These are phyloP conservation scores for Delichon dasypus DNA, from an alignment of 2,797 vertebrate genomes.

Conservation along the genomic window DNA sequence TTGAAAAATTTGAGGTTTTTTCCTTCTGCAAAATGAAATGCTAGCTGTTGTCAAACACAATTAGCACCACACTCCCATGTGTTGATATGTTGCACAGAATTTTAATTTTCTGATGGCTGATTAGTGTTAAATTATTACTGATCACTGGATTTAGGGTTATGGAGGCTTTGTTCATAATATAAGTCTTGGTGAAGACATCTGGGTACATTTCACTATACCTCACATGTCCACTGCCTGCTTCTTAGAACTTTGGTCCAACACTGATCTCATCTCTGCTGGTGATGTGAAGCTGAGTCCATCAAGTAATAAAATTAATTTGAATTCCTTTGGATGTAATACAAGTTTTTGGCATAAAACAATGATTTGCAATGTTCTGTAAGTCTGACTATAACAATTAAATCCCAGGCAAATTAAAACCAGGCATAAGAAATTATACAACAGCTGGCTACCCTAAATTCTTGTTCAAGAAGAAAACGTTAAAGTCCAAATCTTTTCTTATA, in stretches of 20 bases:
- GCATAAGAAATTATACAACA: neutral
- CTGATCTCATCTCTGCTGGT: neutral
- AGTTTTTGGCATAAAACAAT: neutral
- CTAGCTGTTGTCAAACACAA: neutral
- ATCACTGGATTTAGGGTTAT: neutral
- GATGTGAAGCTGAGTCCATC: neutral
- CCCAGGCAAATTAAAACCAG: neutral
- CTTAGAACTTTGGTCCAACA: neutral
- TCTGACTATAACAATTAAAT: neutral
- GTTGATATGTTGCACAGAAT: neutral
- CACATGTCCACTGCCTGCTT: neutral
- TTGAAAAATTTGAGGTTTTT: neutral
- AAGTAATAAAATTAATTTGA: neutral
- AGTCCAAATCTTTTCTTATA: neutral
- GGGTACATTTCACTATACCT: neutral
- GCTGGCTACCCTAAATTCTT: neutral
- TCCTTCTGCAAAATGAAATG: neutral
- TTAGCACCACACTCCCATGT: neutral
- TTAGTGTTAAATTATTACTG: neutral
- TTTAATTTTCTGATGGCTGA: neutral
- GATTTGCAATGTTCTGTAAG: neutral
- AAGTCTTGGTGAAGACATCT: neutral
- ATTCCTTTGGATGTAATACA: neutral
- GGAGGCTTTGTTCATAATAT: neutral
- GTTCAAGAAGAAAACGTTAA: neutral